A percentile compares a stretch with the other conserved stretches of the same genome.
These are phyloP conservation scores for Drosophila vallismaia DNA, from an alignment of 2,888 invertebrate species.

Conservation along the genomic window DNA sequence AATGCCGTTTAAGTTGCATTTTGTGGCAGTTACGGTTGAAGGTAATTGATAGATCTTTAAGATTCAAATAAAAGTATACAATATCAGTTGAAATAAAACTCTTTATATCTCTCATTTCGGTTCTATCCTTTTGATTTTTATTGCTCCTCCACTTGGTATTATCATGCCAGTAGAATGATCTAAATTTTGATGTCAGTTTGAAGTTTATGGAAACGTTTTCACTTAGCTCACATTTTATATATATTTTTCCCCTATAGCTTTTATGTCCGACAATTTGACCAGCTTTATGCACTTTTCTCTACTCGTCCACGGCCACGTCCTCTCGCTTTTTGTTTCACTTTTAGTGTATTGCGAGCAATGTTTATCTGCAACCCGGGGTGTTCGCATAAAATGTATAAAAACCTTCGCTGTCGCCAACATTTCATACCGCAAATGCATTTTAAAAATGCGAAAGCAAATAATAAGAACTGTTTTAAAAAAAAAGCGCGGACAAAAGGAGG, in stretches of 20 bases:
- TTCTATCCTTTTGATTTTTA: conserved; percentile 17
- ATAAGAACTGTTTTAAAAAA: conserved; percentile 24
- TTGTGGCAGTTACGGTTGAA: neutral
- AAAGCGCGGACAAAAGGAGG: conserved; percentile 23
- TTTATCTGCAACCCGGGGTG: conserved; percentile 25
- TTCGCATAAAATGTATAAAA: conserved; percentile 43
- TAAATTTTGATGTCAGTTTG: conserved; percentile 23
- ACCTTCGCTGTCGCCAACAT: conserved; percentile 44
- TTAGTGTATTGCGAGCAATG: conserved; percentile 7
- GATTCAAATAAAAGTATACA: neutral
- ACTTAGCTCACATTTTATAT: conserved; percentile 41
- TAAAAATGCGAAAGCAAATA: conserved; percentile 46
- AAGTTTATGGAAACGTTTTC: conserved; percentile 38
- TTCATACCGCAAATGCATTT: conserved; percentile 49
- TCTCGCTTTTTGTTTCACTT: conserved; percentile 3
- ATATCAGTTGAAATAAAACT: too few relatives aligned
- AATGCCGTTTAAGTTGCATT: conserved; percentile 26
- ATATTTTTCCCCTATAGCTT: conserved; percentile 18
- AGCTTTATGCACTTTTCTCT: conserved; percentile 43
- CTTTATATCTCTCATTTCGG: too few relatives aligned
- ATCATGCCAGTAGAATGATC: conserved; percentile 18
- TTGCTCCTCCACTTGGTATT: conserved; percentile 7
- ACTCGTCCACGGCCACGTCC: neutral
- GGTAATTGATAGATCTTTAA: neutral
- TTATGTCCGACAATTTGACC: conserved; percentile 35